Base-by-base conservation (phyloP, 1,140 invertebrate genomes). In the Magallana angulata region DNA sequence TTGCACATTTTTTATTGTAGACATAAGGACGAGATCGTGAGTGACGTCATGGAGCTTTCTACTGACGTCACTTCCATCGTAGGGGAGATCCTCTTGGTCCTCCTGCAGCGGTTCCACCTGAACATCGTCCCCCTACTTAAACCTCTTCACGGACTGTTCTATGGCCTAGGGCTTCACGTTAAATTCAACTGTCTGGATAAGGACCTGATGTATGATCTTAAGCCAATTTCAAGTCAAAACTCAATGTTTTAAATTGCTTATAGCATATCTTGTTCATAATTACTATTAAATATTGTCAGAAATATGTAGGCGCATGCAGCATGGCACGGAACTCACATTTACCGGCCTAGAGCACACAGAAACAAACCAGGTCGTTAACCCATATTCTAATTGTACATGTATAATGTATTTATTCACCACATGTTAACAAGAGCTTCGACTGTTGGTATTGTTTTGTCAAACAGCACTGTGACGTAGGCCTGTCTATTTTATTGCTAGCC, bases 61-160 rank as follows among this genome's bases (percentile, higher is more conserved):
- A 89, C 91, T 24, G 91, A 91, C 82, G 36, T 91, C 1, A 48
- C 80, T 18, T 91, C 91, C 7, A 83, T 91, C 5, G 89, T 83
- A 56, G 91, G 91, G 16, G 91, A 91, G 81, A 89, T 90, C 6
- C 89, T 91, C 88, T 85, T 89, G 0, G 85, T 91, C 36, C 90
- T 91, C 59, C 84, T 91, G 2, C 91, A 91, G 80, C 90, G 89
- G 24, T 91, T 91, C 82, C 76, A 88, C 12, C 57, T 91, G 3
- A 87, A 91, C 57, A 91, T 91, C 16, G 81, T 90, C 1, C 89
- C 91, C 0, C 18, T 91, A 56, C 71, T 91, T 12, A 62, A 89
- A 18, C 88, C 91, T 9, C 88, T 91, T 1, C 91, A 91, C 60
- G 91, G 91, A 12, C 14, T 91, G 18, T 91, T 89, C 85, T 91